Base-by-base conservation (phyloP, 92 coral and sea anemone genomes). In the Epizoanthus scotinus region DNA sequence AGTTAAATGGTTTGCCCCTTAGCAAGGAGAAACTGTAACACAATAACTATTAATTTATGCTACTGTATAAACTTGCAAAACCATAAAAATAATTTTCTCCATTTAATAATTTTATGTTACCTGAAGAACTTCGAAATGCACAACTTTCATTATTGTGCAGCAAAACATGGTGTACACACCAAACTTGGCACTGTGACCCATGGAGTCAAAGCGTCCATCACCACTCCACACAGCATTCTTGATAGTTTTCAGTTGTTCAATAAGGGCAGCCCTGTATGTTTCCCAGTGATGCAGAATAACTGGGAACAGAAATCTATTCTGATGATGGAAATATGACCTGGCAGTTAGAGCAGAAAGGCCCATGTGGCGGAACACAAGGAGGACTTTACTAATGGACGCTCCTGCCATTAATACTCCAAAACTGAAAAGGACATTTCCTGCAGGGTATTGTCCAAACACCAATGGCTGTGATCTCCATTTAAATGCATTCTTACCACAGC, bases 401-500 rank as follows among this genome's bases (percentile, higher is more conserved):
- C 92, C 92, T 22, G 92, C 92, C 89, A 85, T 85, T 60, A 85
- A 83, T 26, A 84, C 79, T 7, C 64, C 86, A 73, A 88, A 88
- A 66, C 79, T 79, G 22, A 88, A 85, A 60, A 88, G 57, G 64
- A 88, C 57, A 73, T 88, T 88, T 52, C 91, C 86, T 27, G 88
- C 91, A 53, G 88, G 88, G 59, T 84, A 87, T 50, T 81, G 77
- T 52, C 88, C 88, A 70, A 83, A 84, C 58, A 84, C 84, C 53
- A 67, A 79, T 31, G 91, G 88, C 79, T 84, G 91, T 25, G 88
- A 84, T 71, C 88, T 87, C 91, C 91, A 86, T 49, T 34, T 67
- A 72, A 70, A 62, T n/a, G 90, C 18, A 14, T 79, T 56, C n/a
- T 57, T 79, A 25, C 85, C 81, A 67, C 88, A 85, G 20, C 67